Evolutionary conservation across 2,888 invertebrate genomes (phyloP).

Genomic region (Reticulitermes lucifugus): DNA sequence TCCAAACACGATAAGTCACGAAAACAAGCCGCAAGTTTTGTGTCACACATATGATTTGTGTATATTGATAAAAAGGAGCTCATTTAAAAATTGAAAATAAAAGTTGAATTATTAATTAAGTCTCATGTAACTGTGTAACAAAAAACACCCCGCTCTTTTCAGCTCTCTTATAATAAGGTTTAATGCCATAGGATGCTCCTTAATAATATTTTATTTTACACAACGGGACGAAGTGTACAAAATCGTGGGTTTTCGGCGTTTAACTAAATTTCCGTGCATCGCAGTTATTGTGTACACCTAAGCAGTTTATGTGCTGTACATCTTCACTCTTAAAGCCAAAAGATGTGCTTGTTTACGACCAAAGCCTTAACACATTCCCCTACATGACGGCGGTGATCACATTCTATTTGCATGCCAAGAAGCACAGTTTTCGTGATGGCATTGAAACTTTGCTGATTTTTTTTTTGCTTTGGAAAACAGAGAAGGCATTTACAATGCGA

Average conservation of each 20-base stretch:
- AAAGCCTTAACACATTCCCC: background rate
- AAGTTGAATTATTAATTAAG: constrained; percentile 31
- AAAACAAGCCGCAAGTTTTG: no score
- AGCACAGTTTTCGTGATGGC: background rate
- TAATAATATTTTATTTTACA: constrained; percentile 36
- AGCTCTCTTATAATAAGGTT: constrained; percentile 34
- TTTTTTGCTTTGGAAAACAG: background rate
- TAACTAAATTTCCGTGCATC: background rate
- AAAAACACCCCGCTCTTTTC: background rate
- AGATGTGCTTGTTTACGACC: constrained; percentile 2
- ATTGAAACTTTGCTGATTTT: constrained; percentile 16
- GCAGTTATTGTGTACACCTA: background rate
- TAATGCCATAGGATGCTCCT: background rate
- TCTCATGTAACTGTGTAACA: background rate
- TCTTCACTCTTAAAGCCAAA: constrained; percentile 15
- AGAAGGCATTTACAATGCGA: no score
- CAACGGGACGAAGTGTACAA: constrained; percentile 7
- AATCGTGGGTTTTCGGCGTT: constrained; percentile 10
- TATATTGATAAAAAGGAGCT: no score
- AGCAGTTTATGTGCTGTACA: background rate
- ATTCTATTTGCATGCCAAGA: background rate
- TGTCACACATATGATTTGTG: no score
- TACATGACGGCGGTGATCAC: background rate
- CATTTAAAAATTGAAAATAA: constrained; percentile 38
- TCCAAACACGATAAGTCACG: no score